Base-by-base conservation (phyloP, 2,797 vertebrate species). In the Lophius americanus region DNA sequence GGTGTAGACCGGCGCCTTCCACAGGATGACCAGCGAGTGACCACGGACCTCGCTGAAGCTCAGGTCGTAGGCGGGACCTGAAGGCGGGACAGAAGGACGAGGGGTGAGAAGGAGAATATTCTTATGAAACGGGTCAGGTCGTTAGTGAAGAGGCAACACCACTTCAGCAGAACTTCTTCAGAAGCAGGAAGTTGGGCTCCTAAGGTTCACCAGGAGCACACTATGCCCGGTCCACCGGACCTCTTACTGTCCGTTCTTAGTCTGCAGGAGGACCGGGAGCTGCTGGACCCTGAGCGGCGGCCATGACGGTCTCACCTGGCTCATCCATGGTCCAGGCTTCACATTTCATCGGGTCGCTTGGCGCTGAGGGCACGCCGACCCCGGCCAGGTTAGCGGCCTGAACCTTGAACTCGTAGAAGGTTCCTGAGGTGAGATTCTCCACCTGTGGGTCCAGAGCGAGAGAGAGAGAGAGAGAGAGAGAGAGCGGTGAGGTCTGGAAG, bases 361-460 rank as follows among this genome's bases (percentile, higher is more conserved):
- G 91, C 35, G 94, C 96, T 4, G 98, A 99, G 2, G 95, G 81
- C 33, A 96, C 80, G 42, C 98, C 96, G 3, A 99, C 94, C 3
- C 98, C 98, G 2, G 95, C 95, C 82, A 98, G 9, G 87, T 99
- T 99, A 51, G 68, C 78, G 35, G 98, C 97, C 38, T 96, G 90
- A n/a, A 99, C 85, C 89, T 89, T 96, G 86, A 97, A 99, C 87
- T 98, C 96, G 9, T 99, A 99, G 70, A 94, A 93, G 0, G 85
- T 85, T 68, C 96, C 95, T 65, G 94, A 93, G 0, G 68, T 95
- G 91, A 99, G 90, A 78, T 92, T 83, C 7, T 96, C 95, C 63
- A 98, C 94, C 98, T 99, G 66, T 63, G 46, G 51, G 51, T 0
- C 73, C 33, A 66, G 2, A 66, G 5, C n/a, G 39, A 35, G 0